Percentiles rank a stretch among this genome's conserved stretches.
These are phyloP conservation scores for Rhabdomys pumilio DNA, from an alignment of 2,797 vertebrate species.

Conservation along the genomic window DNA sequence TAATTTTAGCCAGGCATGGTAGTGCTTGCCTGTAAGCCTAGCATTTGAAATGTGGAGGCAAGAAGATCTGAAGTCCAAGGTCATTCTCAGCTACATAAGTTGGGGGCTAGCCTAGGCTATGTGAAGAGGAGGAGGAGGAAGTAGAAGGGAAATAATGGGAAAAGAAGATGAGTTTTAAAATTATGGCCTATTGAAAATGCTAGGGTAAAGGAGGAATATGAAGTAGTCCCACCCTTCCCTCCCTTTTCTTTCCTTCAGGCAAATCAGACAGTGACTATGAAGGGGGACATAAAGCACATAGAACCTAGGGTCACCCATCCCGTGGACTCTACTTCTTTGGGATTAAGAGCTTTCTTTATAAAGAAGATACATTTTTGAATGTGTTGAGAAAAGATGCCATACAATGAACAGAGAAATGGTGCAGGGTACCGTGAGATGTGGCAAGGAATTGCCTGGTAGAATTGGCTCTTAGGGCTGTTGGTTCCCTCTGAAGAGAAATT, in stretches of 20 bases:
- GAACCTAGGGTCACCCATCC: neutral
- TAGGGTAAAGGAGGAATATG: neutral
- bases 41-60: neutral
- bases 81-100: neutral
- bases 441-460: slow-evolving; percentile 38
- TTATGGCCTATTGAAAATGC: neutral
- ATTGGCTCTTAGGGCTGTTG: slow-evolving; percentile 31
- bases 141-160: neutral
- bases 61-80: neutral
- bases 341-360: neutral
- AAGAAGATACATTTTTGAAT: neutral
- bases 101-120: neutral
- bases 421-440: neutral
- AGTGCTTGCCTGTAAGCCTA: neutral
- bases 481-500: neutral
- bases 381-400: neutral
- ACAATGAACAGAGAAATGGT: slow-evolving; percentile 22
- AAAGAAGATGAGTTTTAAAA: slow-evolving; percentile 7
- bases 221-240: neutral
- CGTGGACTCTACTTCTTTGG: neutral
- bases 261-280: neutral
- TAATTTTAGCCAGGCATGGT: neutral
- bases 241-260: neutral
- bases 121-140: neutral
- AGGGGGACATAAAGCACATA: fast-evolving